Base-by-base conservation (phyloP, 2,888 invertebrate species). In the Lissocephala sabroskyi region DNA sequence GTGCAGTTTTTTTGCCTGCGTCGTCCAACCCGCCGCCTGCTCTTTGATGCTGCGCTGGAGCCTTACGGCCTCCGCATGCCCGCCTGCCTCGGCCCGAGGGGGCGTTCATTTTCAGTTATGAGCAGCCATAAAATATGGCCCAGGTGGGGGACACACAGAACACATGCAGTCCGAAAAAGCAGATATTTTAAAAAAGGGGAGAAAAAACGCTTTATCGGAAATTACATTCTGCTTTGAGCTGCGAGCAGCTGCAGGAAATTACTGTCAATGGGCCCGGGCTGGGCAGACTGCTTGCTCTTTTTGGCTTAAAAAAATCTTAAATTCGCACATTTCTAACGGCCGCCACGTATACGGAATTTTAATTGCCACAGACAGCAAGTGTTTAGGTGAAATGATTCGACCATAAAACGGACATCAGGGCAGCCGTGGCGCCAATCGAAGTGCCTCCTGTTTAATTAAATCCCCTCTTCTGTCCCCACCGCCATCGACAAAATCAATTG, bases 161-260 rank as follows among this genome's bases (percentile, higher is more conserved):
- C 30, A 32, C 37, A 19, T 23, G 13, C 28, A 26, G 14, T 14
- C 13, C 3, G 7, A 23, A 33, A 4, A 33, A 29, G 29, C 37
- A 49, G 50, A 33, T n/a, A 1, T n/a, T 33, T 7, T 16, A 16
- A 5, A 16, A 35, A 35, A 23, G 23, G 23, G 23, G 23, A 23
- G 23, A 5, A 35, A 33, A 35, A 35, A 35, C 39, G 42, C 33
- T 66, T 52, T 46, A 73, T 56, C 75, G 77, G 74, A 70, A 68
- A 70, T 70, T 74, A 70, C 70, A 70, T 76, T 76, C 60, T 42
- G 46, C 57, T 76, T 74, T 70, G 76, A 73, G 56, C 56, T 35
- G 18, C 39, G 47, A 41, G 48, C 40, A 50, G 35, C 46, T 40
- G 26, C 68, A 75, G 67, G 67, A 68, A 73, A 73, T 68, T 73